Base-by-base conservation (phyloP, 2,888 invertebrate species). In the Agrochola circellaris region DNA sequence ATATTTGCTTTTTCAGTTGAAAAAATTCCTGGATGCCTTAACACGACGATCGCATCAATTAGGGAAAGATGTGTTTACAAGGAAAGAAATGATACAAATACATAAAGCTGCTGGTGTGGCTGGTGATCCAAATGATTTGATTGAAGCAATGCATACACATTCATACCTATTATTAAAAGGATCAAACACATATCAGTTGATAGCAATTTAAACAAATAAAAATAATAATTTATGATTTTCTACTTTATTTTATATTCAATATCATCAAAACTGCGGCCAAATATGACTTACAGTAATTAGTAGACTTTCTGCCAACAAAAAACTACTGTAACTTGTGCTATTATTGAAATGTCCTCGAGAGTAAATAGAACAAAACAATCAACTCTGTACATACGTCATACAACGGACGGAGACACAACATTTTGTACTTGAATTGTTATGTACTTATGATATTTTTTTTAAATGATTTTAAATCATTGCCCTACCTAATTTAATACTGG, bases 81-180 rank as follows among this genome's bases (percentile, higher is more conserved):
- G 97, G 73, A 97, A 97, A 73, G 99, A 99, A 94, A 97, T 99
- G 89, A 97, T 97, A 91, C 97, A 98, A 90, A 97, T 99, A 73
- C 98, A 98, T 45, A 95, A 96, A 88, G 96, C 97, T 13, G 97
- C 97, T 0, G 98, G 98, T 5, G 97, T 99, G 61, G 92, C 97
- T 0, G 96, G 97, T 1, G 98, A 98, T 90, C 97, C 98, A 84
- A 97, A 97, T 68, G 97, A 97, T 83, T 97, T 99, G 68, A 97
- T 99, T 72, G 97, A 98, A 85, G 97, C 98, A 56, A 97, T 99
- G 87, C 99, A 99, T 93, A 97, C 98, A 88, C 98, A 99, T 93
- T 99, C 99, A 17, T 98, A 98, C 95, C 96, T 99, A 84, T 95
- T 99, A 84, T 98, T 99, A 90, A 99, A 98, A 94, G 98, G 98